phyloP scores from a whole-genome alignment of 1,140 invertebrate species.

The Bombus pyrosoma region DNA sequence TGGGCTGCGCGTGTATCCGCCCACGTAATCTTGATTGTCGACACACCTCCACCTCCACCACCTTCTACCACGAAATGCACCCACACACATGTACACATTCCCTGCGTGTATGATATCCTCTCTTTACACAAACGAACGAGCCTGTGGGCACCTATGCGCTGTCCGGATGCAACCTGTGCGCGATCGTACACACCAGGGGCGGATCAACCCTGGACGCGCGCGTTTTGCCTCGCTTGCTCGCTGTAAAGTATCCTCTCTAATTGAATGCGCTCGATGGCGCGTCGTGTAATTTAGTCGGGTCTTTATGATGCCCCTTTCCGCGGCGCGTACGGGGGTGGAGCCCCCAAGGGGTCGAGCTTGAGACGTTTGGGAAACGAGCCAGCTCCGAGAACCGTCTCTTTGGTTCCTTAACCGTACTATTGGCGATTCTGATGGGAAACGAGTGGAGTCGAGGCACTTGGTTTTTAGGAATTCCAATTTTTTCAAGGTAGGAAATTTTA shows the following conservation, averaged over 20 bases:
- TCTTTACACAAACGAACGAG: constrained; percentile 25
- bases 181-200: constrained; percentile 57
- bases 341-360: background rate
- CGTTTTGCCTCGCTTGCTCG: constrained; percentile 19
- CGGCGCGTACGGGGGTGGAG: background rate
- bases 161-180: constrained; percentile 55
- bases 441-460: background rate
- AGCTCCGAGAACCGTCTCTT: background rate
- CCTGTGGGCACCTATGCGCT: constrained; percentile 32
- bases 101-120: constrained; percentile 11
- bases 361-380: constrained; percentile 13
- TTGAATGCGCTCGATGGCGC: constrained; percentile 44
- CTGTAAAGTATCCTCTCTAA: constrained; percentile 52
- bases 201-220: constrained; percentile 54
- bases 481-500: too few relatives aligned
- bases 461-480: background rate
- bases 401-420: background rate
- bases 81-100: constrained; percentile 24
- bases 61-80: constrained; percentile 58
- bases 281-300: constrained; percentile 27
- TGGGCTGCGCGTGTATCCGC: constrained; percentile 71
- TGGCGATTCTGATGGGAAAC: background rate
- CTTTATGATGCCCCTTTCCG: constrained; percentile 9
- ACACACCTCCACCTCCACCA: constrained; percentile 75
- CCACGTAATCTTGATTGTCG: constrained; percentile 76